Percentiles rank a stretch among this genome's conserved stretches.
These are phyloP conservation scores for Drosophila paucipuncta DNA, from an alignment of 2,888 invertebrate species.

Conservation along the genomic window DNA sequence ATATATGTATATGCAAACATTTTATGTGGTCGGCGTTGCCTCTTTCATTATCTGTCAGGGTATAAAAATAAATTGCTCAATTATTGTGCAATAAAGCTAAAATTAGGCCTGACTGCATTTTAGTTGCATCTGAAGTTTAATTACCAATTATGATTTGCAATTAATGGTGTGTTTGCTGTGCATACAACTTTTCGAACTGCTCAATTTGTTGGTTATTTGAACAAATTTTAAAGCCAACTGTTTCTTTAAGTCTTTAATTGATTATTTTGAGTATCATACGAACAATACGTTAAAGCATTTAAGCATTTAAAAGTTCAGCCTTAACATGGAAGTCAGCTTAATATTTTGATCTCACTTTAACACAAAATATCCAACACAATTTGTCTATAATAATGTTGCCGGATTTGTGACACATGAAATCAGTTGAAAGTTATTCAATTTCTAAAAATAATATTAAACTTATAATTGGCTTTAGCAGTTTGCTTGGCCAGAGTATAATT, in stretches of 20 bases:
- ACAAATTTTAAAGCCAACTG: not conserved
- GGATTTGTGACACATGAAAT: not conserved
- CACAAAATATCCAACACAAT: not conserved
- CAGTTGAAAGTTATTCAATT: not conserved
- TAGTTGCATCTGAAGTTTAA: conserved; percentile 4
- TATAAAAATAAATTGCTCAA: not conserved
- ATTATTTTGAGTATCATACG: not conserved
- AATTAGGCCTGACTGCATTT: conserved; percentile 9
- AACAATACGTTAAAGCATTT: not conserved
- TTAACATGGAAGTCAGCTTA: not conserved
- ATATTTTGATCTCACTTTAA: not conserved
- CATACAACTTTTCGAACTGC: not conserved
- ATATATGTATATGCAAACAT: not conserved
- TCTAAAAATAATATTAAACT: not conserved
- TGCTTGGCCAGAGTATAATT: not conserved
- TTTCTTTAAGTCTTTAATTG: not conserved
- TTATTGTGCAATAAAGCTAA: not conserved
- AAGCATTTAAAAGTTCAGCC: not conserved
- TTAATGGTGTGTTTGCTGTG: not conserved
- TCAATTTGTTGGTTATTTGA: conserved; percentile 3
- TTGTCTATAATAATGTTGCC: not conserved
- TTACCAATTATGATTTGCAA: conserved; percentile 5
- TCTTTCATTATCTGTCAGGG: not conserved
- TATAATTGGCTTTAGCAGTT: not conserved
- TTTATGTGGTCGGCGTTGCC: not conserved